Percentiles rank a stretch among this genome's conserved stretches.
phyloP scores from a whole-genome alignment of 1,140 invertebrate species.

The Nymphalis io region DNA sequence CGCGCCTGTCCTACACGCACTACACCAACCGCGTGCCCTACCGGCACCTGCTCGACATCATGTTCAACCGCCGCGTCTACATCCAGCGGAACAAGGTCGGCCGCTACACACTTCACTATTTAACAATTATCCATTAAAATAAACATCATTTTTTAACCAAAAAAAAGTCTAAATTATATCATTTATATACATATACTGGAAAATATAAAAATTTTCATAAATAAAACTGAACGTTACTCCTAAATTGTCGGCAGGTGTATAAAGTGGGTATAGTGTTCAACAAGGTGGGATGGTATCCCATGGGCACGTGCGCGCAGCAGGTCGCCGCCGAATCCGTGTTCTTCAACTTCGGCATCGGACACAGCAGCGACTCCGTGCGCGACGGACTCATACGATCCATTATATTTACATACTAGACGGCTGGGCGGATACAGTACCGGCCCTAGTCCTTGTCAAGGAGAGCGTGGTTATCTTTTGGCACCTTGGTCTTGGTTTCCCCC shows the following conservation, averaged over 20 bases:
- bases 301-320: constrained; percentile 84
- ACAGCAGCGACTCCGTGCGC: constrained; percentile 83
- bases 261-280: constrained; percentile 91
- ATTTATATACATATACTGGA: no score
- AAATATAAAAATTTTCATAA: background rate
- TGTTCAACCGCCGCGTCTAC: constrained; percentile 88
- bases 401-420: constrained; percentile 82
- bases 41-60: constrained; percentile 87
- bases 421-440: background rate
- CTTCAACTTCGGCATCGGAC: constrained; percentile 87
- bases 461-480: no score
- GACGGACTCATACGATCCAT: constrained; percentile 89
- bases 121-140: no score
- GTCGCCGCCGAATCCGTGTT: constrained; percentile 84
- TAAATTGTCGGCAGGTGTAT: constrained; percentile 81
- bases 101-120: background rate
- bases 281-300: constrained; percentile 89
- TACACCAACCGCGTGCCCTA: constrained; percentile 87
- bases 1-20: constrained; percentile 89
- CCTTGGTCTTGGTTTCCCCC: no score
- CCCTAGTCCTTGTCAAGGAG: no score
- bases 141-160: no score
- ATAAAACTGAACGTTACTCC: constrained; percentile 3
- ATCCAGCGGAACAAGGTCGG: constrained; percentile 86
- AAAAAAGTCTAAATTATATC: no score